A percentile compares a stretch with the other conserved stretches of the same genome.
Conservation (phyloP, 1,140 invertebrate species). For the Theocolax elegans region DNA sequence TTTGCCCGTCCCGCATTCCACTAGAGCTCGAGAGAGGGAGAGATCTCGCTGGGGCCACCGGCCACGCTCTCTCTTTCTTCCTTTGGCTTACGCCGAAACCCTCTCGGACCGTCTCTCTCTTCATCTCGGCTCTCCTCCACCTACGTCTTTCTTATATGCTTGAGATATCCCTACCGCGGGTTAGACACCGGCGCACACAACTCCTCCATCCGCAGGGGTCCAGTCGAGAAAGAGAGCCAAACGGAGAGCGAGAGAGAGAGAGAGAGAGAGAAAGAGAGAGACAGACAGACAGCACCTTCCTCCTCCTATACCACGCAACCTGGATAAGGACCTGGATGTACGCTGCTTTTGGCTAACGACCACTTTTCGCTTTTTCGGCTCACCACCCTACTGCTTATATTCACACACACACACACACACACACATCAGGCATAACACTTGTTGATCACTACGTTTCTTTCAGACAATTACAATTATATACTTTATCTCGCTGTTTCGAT, state of each 20-base stretch:
- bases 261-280: conserved; percentile 6
- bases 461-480: too few species aligned
- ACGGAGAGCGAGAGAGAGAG: not conserved
- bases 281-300: too few species aligned
- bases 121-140: conserved; percentile 38
- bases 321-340: conserved; percentile 24
- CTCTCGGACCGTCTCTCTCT: conserved; percentile 38
- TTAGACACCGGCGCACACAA: conserved; percentile 23
- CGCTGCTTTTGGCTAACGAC: conserved; percentile 17
- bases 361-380: conserved; percentile 11
- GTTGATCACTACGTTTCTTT: too few species aligned
- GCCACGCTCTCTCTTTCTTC: conserved; percentile 44
- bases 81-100: conserved; percentile 20
- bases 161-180: too few species aligned
- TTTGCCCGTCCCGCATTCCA: conserved; percentile 56
- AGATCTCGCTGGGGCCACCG: conserved; percentile 50
- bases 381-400: not conserved
- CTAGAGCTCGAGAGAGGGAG: conserved; percentile 30
- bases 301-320: too few species aligned
- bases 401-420: not conserved
- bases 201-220: conserved; percentile 28
- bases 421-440: too few species aligned
- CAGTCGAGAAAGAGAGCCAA: too few species aligned
- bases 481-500: too few species aligned
- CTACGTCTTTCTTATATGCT: conserved; percentile 27